Base-by-base conservation (phyloP, 1,140 invertebrate genomes). In the Lasioglossum baleicum region DNA sequence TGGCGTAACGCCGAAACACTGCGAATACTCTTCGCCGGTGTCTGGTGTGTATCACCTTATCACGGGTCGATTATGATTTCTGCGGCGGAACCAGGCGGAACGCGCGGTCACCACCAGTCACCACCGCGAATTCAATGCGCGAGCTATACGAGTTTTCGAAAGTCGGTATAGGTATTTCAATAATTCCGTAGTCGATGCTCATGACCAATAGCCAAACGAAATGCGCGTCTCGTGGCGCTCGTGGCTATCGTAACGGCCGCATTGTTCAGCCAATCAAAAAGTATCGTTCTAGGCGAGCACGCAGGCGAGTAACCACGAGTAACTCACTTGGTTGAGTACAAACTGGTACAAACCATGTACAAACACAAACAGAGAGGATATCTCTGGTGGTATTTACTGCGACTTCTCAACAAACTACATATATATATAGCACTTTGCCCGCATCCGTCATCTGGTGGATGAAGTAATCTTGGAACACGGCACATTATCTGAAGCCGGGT, bases 121-220 rank as follows among this genome's bases (percentile, higher is more conserved):
- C 31, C 13, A 64, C 20, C 51, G 31, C 11, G 35, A 35, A 22
- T 48, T 60, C 13, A 60, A 66, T 53, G 11, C 26, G 31, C 26
- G 31, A 64, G 35, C 72, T 53, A 60, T n/a, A n/a, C 13, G 40
- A 26, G 40, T 60, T 48, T 58, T 48, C 10, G 13, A 61, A 51
- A 67, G 66, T 74, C 53, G 53, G 40, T 40, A 8, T 44, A 13
- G 10, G 13, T 13, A n/a, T 74, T 65, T 66, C 7, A 10, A 67
- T 20, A 74, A n/a, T 51, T 53, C 51, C 22, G 31, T 22, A 66
- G 31, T 22, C 17, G 26, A 51, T 69, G 60, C 15, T 7, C 1
- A 17, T 5, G 51, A 53, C 77, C 77, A 80, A 74, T 80, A 44
- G 61, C 15, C 15, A n/a, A 40, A n/a, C 69, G n/a, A 35, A 42